Percentiles rank a stretch among this genome's conserved stretches.
phyloP scores from a whole-genome alignment of 2,797 vertebrate genomes.

The Rhabdophis nuchalis region DNA sequence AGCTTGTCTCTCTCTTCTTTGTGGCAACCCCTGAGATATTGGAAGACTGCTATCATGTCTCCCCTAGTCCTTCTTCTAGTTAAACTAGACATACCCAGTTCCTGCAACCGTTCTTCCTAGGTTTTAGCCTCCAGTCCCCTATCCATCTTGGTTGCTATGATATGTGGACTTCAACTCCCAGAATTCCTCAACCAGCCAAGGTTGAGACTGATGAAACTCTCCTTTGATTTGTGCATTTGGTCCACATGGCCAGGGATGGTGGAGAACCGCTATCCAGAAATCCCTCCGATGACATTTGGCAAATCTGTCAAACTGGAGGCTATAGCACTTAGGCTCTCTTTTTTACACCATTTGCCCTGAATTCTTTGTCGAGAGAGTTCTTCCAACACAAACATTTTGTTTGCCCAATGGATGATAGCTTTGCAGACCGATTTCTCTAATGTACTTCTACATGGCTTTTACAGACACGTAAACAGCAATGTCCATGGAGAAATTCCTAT shows the following conservation, averaged over 20 bases:
- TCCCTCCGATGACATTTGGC: neutral
- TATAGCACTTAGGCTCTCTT: neutral
- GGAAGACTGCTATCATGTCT: too few species aligned
- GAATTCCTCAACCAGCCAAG: too few species aligned
- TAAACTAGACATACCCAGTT: too few species aligned
- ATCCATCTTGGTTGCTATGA: too few species aligned
- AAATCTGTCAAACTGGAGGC: neutral
- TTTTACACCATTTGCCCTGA: neutral
- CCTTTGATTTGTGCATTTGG: neutral
- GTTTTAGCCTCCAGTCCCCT: too few species aligned
- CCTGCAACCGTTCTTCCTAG: too few species aligned
- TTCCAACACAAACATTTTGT: neutral
- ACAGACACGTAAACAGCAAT: neutral
- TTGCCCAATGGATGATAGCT: neutral
- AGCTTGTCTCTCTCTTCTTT: too few species aligned
- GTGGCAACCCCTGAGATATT: too few species aligned
- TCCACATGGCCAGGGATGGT: neutral
- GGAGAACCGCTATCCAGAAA: neutral
- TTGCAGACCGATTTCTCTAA: neutral
- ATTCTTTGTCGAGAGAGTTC: neutral
- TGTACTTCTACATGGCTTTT: neutral
- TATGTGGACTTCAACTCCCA: too few species aligned
- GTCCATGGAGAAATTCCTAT: neutral
- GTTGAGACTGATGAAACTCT: neutral
- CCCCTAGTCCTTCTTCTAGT: too few species aligned